These are phyloP conservation scores for Hyperoplus immaculatus DNA, from an alignment of 2,797 vertebrate genomes.

Conservation along the genomic window DNA sequence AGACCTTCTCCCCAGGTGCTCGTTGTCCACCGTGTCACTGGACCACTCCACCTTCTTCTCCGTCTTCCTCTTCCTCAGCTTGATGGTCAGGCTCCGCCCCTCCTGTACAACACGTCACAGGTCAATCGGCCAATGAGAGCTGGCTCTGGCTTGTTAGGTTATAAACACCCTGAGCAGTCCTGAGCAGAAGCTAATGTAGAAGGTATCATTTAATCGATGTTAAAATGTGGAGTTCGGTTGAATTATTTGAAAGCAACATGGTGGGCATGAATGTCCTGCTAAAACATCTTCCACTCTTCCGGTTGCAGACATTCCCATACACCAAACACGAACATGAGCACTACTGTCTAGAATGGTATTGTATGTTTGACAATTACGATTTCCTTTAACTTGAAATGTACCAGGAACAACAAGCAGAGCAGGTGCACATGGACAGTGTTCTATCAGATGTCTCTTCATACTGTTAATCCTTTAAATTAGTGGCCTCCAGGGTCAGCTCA, in stretches of 20 bases:
- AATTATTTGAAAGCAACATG: background rate
- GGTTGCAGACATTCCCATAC: background rate
- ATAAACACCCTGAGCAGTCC: background rate
- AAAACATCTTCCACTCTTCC: background rate
- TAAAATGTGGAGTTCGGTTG: background rate
- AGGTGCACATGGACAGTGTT: no score
- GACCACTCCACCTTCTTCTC: conserved; percentile 97
- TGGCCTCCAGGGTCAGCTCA: no score
- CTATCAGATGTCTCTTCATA: no score
- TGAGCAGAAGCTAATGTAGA: background rate
- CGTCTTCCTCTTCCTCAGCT: conserved; percentile 94
- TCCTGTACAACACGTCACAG: conserved; percentile 82
- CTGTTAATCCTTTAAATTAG: no score
- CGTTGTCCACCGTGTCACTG: conserved; percentile 95
- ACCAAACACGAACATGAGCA: no score
- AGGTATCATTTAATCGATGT: background rate
- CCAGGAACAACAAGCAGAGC: no score
- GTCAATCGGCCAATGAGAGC: no score
- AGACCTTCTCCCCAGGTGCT: conserved; percentile 93
- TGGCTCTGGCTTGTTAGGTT: background rate
- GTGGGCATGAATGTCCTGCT: background rate
- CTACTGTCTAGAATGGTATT: no score
- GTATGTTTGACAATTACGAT: no score
- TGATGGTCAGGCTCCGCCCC: conserved; percentile 93
- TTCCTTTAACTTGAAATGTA: no score